phyloP scores from a whole-genome alignment of 2,113 vertebrate species.

The Brachyhypopomus occidentalis region DNA sequence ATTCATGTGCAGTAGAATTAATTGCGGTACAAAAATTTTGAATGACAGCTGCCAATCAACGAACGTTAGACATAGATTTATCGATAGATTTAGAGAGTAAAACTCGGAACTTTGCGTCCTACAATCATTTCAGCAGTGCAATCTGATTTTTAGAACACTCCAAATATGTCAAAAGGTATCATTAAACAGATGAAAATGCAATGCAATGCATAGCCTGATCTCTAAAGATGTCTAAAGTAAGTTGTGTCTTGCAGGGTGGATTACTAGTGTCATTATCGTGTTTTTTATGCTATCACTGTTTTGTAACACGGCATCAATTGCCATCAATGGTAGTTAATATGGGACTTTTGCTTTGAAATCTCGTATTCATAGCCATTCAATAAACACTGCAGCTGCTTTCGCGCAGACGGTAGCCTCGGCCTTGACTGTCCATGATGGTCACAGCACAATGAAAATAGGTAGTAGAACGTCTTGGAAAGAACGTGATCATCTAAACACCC shows the following conservation, averaged over 20 bases:
- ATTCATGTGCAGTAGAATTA: too few species aligned
- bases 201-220: not conserved
- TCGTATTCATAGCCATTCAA: not conserved
- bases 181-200: not conserved
- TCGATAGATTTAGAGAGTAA: too few species aligned
- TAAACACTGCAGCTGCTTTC: constrained; percentile 5
- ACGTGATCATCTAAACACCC: too few species aligned
- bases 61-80: too few species aligned
- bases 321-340: not conserved
- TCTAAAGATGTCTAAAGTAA: not conserved
- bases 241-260: not conserved
- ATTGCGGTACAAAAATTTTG: not conserved
- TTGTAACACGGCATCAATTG: not conserved
- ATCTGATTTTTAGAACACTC: too few species aligned
- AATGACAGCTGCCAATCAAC: constrained; percentile 25
- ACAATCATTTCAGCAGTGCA: too few species aligned
- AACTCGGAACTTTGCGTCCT: too few species aligned
- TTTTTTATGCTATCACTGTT: not conserved
- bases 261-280: too few species aligned
- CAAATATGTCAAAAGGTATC: not conserved
- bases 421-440: too few species aligned
- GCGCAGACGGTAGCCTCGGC: not conserved
- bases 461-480: too few species aligned
- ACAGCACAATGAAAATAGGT: too few species aligned
- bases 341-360: constrained; percentile 30